phyloP scores from a whole-genome alignment of 2,888 invertebrate species.

The Biston stratarius region DNA sequence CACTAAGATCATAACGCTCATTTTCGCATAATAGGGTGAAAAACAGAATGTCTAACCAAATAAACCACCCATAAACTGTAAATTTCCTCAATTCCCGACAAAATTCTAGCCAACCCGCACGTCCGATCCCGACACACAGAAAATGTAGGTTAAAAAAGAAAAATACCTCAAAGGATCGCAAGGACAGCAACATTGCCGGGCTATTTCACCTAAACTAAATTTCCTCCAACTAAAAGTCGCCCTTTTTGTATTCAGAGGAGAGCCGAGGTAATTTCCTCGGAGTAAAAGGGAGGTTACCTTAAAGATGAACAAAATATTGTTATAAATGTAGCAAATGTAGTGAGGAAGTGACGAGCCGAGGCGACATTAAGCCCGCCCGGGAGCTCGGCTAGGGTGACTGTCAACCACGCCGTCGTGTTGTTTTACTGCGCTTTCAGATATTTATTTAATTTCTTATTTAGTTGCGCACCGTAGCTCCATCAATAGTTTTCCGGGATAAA shows the following conservation, averaged over 20 bases:
- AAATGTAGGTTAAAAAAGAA: constrained; percentile 30
- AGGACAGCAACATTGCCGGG: constrained; percentile 33
- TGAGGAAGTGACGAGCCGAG: constrained; percentile 49
- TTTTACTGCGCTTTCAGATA: neutral
- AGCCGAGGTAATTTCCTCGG: constrained; percentile 64
- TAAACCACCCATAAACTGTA: constrained; percentile 11
- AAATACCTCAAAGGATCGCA: constrained; percentile 34
- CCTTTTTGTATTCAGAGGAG: constrained; percentile 52
- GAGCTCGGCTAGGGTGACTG: constrained; percentile 47
- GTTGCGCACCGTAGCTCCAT: too few species aligned
- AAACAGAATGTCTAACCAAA: constrained; percentile 2
- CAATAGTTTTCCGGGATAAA: too few species aligned
- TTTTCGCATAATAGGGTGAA: neutral
- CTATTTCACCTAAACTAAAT: constrained; percentile 41
- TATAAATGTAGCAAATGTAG: constrained; percentile 60
- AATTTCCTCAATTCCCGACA: constrained; percentile 5
- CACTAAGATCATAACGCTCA: too few species aligned
- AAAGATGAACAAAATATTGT: constrained; percentile 68
- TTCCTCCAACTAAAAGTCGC: constrained; percentile 41
- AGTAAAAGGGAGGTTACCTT: constrained; percentile 60
- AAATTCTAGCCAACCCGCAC: constrained; percentile 11
- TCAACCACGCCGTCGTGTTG: neutral
- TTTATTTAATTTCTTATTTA: too few species aligned
- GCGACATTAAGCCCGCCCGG: constrained; percentile 57
- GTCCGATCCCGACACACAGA: constrained; percentile 20